Conservation (phyloP, 2,888 invertebrate species). For the Cyaniris semiargus region DNA sequence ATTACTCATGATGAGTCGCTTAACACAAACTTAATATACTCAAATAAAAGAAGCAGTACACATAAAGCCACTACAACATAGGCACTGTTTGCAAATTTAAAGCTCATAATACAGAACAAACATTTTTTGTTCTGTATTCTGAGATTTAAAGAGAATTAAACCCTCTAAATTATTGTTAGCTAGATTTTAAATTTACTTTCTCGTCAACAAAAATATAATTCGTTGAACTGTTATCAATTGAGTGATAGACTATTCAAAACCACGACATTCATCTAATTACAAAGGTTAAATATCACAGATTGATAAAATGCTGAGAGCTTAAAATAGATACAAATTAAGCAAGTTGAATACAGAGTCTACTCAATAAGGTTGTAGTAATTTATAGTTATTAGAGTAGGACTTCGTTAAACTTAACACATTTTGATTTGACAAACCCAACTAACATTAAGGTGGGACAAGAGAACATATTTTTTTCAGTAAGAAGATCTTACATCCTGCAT, state of each 20-base stretch:
- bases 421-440: too few relatives aligned
- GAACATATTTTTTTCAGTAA: too few relatives aligned
- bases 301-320: neutral
- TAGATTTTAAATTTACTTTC: neutral
- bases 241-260: neutral
- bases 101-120: too few relatives aligned
- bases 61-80: neutral
- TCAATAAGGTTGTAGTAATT: neutral
- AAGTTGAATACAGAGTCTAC: neutral
- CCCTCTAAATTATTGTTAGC: neutral
- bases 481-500: too few relatives aligned
- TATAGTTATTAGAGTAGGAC: neutral
- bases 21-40: neutral
- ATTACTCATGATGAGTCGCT: neutral
- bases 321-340: neutral
- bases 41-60: too few relatives aligned
- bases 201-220: neutral
- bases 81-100: neutral
- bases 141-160: neutral
- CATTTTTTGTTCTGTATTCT: too few relatives aligned
- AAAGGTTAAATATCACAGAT: constrained; percentile 10
- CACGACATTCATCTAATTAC: neutral
- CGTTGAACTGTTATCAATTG: neutral
- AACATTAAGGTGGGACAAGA: too few relatives aligned
- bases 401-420: too few relatives aligned